Percentiles rank a stretch among this genome's conserved stretches.
These are phyloP conservation scores for Dendropsophus ebraccatus DNA, from an alignment of 2,113 vertebrate species.

Conservation along the genomic window DNA sequence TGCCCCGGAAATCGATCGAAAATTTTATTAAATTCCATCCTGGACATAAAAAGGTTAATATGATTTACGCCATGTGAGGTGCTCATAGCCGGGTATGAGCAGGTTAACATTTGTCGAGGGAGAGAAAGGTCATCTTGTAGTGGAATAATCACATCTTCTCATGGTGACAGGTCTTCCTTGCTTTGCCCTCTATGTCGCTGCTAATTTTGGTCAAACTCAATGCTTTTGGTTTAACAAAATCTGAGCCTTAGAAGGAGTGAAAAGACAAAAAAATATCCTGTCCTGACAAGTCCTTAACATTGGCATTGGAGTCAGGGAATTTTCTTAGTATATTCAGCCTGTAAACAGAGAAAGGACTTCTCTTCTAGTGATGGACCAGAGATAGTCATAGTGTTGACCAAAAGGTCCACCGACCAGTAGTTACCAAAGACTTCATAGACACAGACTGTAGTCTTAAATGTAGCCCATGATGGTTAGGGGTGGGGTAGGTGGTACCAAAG, in stretches of 20 bases:
- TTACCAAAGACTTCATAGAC: background rate
- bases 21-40: background rate
- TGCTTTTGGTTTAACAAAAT: constrained; percentile 14
- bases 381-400: background rate
- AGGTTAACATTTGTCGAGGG: background rate
- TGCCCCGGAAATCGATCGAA: no score
- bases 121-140: background rate
- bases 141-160: background rate
- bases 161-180: constrained; percentile 20
- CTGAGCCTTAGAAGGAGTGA: background rate
- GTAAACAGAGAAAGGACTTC: background rate
- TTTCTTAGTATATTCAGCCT: background rate
- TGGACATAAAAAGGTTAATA: background rate
- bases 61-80: background rate
- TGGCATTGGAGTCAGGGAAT: background rate
- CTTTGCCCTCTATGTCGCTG: constrained; percentile 8
- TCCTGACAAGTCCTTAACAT: background rate
- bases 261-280: no score
- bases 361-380: background rate
- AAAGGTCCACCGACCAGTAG: background rate
- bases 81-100: background rate
- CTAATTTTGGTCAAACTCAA: constrained; percentile 31
- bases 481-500: no score
- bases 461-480: no score
- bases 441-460: background rate